phyloP scores from a whole-genome alignment of 2,888 invertebrate species.

The Mesochorus sp. region DNA sequence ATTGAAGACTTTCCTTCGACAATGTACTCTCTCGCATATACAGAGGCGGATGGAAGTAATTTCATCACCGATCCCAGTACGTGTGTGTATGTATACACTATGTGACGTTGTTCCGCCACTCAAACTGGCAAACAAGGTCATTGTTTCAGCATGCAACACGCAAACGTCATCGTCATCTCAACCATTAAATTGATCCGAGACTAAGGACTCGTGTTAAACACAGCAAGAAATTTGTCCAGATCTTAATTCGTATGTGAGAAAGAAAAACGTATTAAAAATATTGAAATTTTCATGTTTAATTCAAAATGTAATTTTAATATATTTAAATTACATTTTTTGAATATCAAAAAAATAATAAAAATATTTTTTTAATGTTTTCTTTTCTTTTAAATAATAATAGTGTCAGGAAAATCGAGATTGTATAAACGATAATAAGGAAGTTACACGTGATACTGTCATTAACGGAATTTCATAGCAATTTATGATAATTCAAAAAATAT shows the following conservation, averaged over 20 bases:
- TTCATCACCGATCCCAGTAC: conserved; percentile 64
- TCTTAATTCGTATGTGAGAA: too few species aligned
- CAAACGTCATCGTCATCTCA: conserved; percentile 28
- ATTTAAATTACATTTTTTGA: too few species aligned
- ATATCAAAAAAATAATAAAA: too few species aligned
- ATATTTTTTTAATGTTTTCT: too few species aligned
- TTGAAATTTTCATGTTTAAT: too few species aligned
- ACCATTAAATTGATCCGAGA: conserved; percentile 37
- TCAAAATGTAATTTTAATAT: too few species aligned
- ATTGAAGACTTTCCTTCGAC: conserved; percentile 75
- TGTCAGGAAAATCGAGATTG: too few species aligned
- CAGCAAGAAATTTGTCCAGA: too few species aligned
- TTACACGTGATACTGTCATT: neutral
- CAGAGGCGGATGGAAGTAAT: conserved; percentile 73
- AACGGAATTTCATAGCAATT: conserved; percentile 8
- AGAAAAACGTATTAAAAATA: too few species aligned
- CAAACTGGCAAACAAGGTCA: conserved; percentile 54
- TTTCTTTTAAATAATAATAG: too few species aligned
- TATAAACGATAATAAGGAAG: neutral
- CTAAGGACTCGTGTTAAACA: neutral
- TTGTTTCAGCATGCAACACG: conserved; percentile 46
- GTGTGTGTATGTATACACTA: neutral
- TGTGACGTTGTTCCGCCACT: conserved; percentile 37
- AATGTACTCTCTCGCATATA: conserved; percentile 49
- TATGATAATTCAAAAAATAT: conserved; percentile 1